A percentile compares a stretch with the other conserved stretches of the same genome.
phyloP scores from a whole-genome alignment of 2,888 invertebrate species.

The Lycia hirtaria region DNA sequence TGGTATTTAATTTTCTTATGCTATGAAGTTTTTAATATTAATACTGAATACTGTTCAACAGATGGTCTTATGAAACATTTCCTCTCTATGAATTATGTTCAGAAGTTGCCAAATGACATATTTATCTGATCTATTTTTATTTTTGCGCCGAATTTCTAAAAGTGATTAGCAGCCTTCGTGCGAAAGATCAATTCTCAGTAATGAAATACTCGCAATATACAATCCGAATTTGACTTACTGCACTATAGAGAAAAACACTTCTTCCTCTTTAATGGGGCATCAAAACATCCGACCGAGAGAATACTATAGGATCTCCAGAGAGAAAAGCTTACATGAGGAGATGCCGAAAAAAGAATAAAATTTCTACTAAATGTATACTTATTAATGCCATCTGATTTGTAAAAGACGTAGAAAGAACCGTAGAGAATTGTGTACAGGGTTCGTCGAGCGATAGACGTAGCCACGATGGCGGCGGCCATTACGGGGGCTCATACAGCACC shows the following conservation, averaged over 20 bases:
- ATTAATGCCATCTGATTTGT: slow-evolving; percentile 37
- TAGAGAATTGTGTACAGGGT: slow-evolving; percentile 83
- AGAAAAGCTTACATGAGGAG: slow-evolving; percentile 10
- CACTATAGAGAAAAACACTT: slow-evolving; percentile 3
- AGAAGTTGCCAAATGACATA: slow-evolving; percentile 6
- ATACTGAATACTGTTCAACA: slow-evolving; percentile 9
- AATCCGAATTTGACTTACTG: neutral
- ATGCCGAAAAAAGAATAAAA: slow-evolving; percentile 19
- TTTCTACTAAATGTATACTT: slow-evolving; percentile 23
- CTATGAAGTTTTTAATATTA: slow-evolving; percentile 2
- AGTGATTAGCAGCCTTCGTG: slow-evolving; percentile 10
- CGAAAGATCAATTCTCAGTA: slow-evolving; percentile 9
- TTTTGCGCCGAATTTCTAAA: slow-evolving; percentile 11
- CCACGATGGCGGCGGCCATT: slow-evolving; percentile 84
- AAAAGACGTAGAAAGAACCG: slow-evolving; percentile 69
- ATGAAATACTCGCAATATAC: slow-evolving; percentile 8
- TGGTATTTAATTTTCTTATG: slow-evolving; percentile 14
- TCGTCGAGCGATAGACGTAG: slow-evolving; percentile 84
- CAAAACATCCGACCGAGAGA: slow-evolving; percentile 13
- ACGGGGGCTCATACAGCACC: slow-evolving; percentile 82
- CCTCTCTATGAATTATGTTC: slow-evolving; percentile 8
- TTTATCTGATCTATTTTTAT: slow-evolving; percentile 11
- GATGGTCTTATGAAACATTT: slow-evolving; percentile 11
- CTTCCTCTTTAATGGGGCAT: slow-evolving; percentile 3
- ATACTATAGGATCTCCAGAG: slow-evolving; percentile 15